Evolutionary conservation across 2,888 invertebrate species (phyloP), one percentile per base, ranked within the genome.

Genomic region (Opisthograptis luteolata): DNA sequence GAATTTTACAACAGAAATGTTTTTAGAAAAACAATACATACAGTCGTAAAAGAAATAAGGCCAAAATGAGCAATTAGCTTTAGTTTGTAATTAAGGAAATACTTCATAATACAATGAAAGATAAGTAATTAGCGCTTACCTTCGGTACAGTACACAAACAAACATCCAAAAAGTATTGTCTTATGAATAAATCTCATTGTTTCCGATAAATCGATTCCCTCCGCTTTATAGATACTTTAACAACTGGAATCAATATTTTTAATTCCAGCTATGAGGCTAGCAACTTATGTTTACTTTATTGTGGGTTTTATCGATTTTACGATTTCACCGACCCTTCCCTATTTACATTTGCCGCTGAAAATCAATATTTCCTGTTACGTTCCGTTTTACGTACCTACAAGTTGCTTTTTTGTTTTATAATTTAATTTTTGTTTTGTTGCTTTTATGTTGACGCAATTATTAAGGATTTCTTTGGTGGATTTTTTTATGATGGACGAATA

Each of bases 301-400:
- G 53, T 37, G 8, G 17, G 20, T 25, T 30, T 17, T 39, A 55
- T 59, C 36, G 59, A 59, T 57, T 53, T 35, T 15, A n/a, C n/a
- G n/a, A n/a, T n/a, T n/a, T n/a, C n/a, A n/a, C n/a, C n/a, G n/a
- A n/a, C 19, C 42, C 51, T 43, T 34, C 37, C 42, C 37, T 49
- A 64, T 66, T 68, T 62, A 55, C 66, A 68, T 63, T 68, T 66
- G 64, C 68, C 65, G 67, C 70, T 63, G 63, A 45, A 51, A 80
- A 79, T 79, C 79, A 60, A 79, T 79, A 79, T 15, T 35, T 22
- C 43, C 6, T 9, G 20, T 19, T 17, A 39, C 67, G 74, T 71
- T 77, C 58, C 73, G 30, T 67, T 70, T 10, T 51, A 67, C 56
- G 30, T 8, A n/a, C n/a, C n/a, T n/a, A n/a, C n/a, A n/a, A n/a